phyloP scores from a whole-genome alignment of 2,113 vertebrate genomes.

The Paramormyrops kingsleyae region DNA sequence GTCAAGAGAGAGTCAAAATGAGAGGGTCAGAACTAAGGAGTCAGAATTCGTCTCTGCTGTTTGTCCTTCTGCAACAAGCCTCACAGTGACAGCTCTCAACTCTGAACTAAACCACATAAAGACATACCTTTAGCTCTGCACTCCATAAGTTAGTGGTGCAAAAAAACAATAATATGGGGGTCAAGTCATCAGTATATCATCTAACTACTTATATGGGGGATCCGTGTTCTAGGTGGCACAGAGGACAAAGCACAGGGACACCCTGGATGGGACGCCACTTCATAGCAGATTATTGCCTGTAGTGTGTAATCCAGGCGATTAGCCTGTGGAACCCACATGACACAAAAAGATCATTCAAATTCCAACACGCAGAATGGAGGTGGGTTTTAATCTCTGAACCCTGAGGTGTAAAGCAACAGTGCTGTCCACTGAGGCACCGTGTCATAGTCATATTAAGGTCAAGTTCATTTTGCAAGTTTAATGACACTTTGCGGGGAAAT shows the following conservation, averaged over 20 bases:
- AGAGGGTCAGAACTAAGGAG: neutral
- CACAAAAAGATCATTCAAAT: neutral
- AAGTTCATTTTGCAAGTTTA: neutral
- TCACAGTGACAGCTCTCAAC: neutral
- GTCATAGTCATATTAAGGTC: neutral
- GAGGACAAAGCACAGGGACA: neutral
- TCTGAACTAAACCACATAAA: neutral
- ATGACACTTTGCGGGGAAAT: neutral
- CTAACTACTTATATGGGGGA: neutral
- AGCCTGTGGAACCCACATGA: neutral
- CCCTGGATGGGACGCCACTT: neutral
- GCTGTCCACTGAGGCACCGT: neutral
- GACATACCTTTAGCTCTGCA: neutral
- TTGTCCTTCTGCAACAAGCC: neutral
- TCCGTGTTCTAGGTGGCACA: neutral
- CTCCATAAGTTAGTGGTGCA: neutral
- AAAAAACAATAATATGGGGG: neutral
- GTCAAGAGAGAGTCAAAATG: neutral
- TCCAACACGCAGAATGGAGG: neutral
- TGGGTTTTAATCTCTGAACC: neutral
- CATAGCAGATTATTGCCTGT: too few relatives aligned
- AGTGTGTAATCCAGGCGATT: neutral
- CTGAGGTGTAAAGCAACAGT: neutral
- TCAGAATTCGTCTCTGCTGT: neutral
- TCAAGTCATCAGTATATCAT: neutral